Conservation (phyloP, 1,140 invertebrate genomes). For the Trissolcus basalis region DNA sequence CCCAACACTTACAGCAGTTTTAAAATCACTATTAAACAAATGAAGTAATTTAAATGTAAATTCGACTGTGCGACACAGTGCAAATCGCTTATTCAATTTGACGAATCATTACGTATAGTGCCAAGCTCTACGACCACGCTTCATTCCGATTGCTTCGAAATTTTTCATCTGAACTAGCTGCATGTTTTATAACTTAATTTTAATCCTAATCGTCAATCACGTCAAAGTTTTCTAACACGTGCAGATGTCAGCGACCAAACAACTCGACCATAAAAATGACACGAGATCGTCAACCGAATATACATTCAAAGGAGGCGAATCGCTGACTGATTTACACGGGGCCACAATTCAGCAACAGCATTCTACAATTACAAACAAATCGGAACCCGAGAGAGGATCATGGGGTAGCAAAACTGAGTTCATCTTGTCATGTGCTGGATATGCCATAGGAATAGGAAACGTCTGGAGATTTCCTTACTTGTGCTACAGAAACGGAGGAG, state of each 20-base stretch:
- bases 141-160: not conserved
- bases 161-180: no score
- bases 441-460: conserved; percentile 86
- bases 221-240: no score
- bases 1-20: no score
- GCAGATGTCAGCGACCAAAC: conserved; percentile 33
- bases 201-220: no score
- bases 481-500: conserved; percentile 82
- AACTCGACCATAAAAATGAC: conserved; percentile 10
- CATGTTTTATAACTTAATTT: no score
- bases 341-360: conserved; percentile 7
- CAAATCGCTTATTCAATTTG: conserved; percentile 30
- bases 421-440: conserved; percentile 83
- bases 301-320: conserved; percentile 16
- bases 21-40: no score
- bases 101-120: conserved; percentile 6
- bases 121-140: conserved; percentile 1
- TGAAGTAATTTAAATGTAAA: not conserved
- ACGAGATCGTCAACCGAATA: conserved; percentile 16
- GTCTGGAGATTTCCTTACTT: conserved; percentile 86
- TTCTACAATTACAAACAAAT: conserved; percentile 20
- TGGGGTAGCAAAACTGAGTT: conserved; percentile 86
- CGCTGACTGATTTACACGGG: conserved; percentile 2
- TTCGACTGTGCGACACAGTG: conserved; percentile 4
- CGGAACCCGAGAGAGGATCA: conserved; percentile 72